A percentile compares a stretch with the other conserved stretches of the same genome.
phyloP scores from a whole-genome alignment of 2,113 vertebrate genomes.

The Cochlearius cochlearius region DNA sequence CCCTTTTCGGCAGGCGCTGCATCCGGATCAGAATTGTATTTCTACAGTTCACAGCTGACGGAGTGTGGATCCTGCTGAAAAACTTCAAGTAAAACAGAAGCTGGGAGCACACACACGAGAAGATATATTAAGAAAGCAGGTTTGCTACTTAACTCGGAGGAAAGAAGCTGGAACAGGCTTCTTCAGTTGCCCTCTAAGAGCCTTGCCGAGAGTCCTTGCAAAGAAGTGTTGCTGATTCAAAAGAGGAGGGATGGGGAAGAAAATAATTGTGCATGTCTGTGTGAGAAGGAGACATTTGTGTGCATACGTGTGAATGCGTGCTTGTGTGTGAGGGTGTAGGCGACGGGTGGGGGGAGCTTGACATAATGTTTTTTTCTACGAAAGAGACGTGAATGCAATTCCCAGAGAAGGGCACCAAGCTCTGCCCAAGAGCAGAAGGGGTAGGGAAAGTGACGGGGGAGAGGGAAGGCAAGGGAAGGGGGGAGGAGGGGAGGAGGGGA shows the following conservation, averaged over 20 bases:
- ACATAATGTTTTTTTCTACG: background rate
- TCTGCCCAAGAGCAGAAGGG: background rate
- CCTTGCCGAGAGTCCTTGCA: background rate
- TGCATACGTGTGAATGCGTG: background rate
- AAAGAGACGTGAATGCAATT: constrained; percentile 31
- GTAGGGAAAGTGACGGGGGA: background rate
- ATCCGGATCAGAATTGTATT: background rate
- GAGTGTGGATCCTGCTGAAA: background rate
- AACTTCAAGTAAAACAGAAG: background rate
- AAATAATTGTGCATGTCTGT: background rate
- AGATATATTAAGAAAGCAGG: background rate
- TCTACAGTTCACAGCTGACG: background rate
- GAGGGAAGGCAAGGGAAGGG: too few relatives aligned
- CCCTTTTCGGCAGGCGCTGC: background rate
- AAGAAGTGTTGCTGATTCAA: background rate
- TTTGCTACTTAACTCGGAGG: constrained; percentile 4
- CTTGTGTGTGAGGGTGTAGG: background rate
- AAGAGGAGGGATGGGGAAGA: background rate
- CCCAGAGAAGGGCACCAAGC: background rate
- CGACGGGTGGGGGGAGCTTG: background rate
- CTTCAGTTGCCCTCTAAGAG: constrained; percentile 46
- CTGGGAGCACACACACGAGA: background rate
- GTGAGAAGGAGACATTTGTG: background rate
- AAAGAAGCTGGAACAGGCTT: constrained; percentile 54
- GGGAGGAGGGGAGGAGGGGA: background rate